Evolutionary conservation across 1,140 invertebrate genomes (phyloP).

Genomic region (Microplitis demolitor): DNA sequence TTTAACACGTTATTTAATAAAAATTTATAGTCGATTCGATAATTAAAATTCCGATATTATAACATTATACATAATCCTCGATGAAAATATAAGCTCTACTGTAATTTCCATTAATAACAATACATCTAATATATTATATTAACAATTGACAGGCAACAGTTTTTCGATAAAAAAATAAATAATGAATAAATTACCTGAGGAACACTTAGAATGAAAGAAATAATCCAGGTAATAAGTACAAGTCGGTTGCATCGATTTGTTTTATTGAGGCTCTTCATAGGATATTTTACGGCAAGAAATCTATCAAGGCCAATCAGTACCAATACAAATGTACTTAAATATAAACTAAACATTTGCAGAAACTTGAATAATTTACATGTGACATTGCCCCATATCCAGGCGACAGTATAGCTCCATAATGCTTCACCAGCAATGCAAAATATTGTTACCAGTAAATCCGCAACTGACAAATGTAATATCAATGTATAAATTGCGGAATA

Average conservation of each 20-base stretch:
- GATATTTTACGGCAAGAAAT: conserved; percentile 80
- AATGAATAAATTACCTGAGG: conserved; percentile 73
- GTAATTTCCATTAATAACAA: neutral
- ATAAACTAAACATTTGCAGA: conserved; percentile 79
- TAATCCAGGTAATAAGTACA: conserved; percentile 69
- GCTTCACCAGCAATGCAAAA: conserved; percentile 82
- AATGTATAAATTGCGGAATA: conserved; percentile 76
- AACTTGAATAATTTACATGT: conserved; percentile 84
- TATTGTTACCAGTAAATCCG: conserved; percentile 78
- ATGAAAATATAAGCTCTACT: neutral
- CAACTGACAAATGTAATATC: conserved; percentile 76
- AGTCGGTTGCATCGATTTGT: conserved; percentile 68
- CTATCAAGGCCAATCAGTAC: conserved; percentile 82
- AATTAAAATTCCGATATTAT: no score
- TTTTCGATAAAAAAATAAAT: neutral
- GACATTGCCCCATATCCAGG: conserved; percentile 78
- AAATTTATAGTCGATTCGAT: no score
- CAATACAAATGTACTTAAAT: conserved; percentile 82
- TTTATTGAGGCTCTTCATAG: conserved; percentile 75
- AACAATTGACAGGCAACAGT: no score
- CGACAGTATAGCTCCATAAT: conserved; percentile 78
- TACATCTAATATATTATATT: no score
- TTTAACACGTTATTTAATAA: no score
- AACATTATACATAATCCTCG: no score
- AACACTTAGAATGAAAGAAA: conserved; percentile 74